A percentile compares a stretch with the other conserved stretches of the same genome.
phyloP scores from a whole-genome alignment of 2,797 vertebrate species.

The Chelon auratus region DNA sequence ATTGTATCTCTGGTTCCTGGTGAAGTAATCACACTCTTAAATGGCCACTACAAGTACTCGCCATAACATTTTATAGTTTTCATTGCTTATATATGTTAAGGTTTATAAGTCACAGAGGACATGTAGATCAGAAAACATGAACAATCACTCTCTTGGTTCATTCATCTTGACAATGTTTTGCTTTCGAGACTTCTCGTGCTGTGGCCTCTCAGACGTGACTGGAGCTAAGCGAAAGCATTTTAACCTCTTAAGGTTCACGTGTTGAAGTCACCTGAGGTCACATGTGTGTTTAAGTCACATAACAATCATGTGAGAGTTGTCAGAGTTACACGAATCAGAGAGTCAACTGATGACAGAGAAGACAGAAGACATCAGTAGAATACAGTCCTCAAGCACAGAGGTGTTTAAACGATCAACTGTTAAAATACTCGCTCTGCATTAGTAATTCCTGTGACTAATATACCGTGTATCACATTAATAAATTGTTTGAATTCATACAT shows the following conservation, averaged over 20 bases:
- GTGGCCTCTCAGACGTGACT: background rate
- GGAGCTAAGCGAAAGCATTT: background rate
- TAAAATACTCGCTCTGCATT: background rate
- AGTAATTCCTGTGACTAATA: background rate
- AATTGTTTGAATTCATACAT: background rate
- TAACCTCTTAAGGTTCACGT: conserved; percentile 10
- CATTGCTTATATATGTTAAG: background rate
- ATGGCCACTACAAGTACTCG: background rate
- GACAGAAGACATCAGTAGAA: background rate
- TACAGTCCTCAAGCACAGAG: no score
- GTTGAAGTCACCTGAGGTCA: conserved; percentile 33
- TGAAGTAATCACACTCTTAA: background rate
- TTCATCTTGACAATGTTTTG: background rate
- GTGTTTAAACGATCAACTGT: background rate
- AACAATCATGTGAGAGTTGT: conserved; percentile 22
- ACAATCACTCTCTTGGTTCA: no score
- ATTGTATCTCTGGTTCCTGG: no score
- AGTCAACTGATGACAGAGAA: conserved; percentile 13
- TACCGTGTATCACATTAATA: background rate
- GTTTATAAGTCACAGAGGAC: background rate
- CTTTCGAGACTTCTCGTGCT: background rate
- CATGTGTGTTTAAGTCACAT: conserved; percentile 21
- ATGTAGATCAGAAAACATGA: no score
- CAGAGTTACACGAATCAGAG: conserved; percentile 14
- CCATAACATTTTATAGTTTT: background rate